Percentiles rank a stretch among this genome's conserved stretches.
These are phyloP conservation scores for Grantiella picta DNA, from an alignment of 2,113 vertebrate genomes.

Conservation along the genomic window DNA sequence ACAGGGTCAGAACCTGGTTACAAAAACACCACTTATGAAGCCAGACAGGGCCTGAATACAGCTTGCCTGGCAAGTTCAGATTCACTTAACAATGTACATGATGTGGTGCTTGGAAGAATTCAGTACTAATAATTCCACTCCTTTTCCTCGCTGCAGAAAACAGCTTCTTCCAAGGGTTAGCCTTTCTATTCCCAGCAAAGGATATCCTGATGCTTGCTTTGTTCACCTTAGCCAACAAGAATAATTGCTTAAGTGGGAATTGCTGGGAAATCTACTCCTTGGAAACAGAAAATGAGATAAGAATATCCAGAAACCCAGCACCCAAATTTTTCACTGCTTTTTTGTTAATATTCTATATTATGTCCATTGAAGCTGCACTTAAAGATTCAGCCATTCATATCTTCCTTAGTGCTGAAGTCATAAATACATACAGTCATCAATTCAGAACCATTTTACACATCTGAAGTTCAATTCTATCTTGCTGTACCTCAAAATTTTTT, in stretches of 20 bases:
- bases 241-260: slow-evolving; percentile 39
- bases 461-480: background rate
- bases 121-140: background rate
- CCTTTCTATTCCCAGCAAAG: slow-evolving; percentile 30
- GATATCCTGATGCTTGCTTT: slow-evolving; percentile 57
- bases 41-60: background rate
- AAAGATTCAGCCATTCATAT: background rate
- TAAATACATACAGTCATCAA: background rate
- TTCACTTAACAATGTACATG: background rate
- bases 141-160: background rate
- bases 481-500: background rate
- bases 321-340: background rate
- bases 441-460: background rate
- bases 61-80: background rate
- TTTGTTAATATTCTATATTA: background rate
- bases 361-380: background rate
- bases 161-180: background rate
- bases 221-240: background rate
- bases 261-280: slow-evolving; percentile 38
- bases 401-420: background rate
- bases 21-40: background rate
- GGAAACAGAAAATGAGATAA: background rate
- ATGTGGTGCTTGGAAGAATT: background rate
- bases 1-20: background rate
- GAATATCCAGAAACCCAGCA: background rate